phyloP scores from a whole-genome alignment of 1,140 invertebrate species.

The Anastrepha ludens region DNA sequence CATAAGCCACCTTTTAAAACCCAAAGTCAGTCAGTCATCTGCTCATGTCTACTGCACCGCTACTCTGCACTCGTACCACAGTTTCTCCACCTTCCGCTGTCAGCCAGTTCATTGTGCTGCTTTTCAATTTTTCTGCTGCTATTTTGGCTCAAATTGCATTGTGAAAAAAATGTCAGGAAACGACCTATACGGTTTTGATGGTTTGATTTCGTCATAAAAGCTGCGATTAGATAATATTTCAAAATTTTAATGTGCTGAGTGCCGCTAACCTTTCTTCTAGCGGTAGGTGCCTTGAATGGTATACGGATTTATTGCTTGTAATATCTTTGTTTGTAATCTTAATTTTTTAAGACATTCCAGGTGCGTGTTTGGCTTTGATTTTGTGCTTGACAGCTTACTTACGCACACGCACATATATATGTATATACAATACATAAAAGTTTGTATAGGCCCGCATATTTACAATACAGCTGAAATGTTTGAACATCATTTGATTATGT shows the following conservation, averaged over 20 bases:
- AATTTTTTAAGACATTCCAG: not conserved
- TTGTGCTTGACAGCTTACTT: not conserved
- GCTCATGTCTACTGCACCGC: not conserved
- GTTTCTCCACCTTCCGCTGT: not conserved
- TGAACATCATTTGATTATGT: not conserved
- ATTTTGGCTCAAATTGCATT: not conserved
- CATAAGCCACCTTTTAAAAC: not conserved
- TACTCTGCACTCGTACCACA: not conserved
- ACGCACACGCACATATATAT: not conserved
- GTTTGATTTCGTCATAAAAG: conserved; percentile 41
- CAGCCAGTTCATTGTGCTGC: not conserved
- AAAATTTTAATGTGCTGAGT: conserved; percentile 7
- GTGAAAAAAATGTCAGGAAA: too few relatives aligned
- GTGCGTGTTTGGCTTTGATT: not conserved
- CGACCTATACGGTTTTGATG: not conserved
- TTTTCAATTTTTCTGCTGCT: conserved; percentile 18
- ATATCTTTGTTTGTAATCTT: conserved; percentile 20
- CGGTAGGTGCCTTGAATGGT: not conserved
- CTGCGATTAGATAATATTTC: conserved; percentile 44
- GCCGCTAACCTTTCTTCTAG: not conserved
- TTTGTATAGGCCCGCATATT: too few relatives aligned
- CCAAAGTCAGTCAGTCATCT: not conserved
- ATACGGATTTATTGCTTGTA: conserved; percentile 8
- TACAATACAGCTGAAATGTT: too few relatives aligned
- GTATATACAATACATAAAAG: not conserved